These are phyloP conservation scores for Euwallacea fornicatus DNA, from an alignment of 1,140 invertebrate species.

Conservation along the genomic window DNA sequence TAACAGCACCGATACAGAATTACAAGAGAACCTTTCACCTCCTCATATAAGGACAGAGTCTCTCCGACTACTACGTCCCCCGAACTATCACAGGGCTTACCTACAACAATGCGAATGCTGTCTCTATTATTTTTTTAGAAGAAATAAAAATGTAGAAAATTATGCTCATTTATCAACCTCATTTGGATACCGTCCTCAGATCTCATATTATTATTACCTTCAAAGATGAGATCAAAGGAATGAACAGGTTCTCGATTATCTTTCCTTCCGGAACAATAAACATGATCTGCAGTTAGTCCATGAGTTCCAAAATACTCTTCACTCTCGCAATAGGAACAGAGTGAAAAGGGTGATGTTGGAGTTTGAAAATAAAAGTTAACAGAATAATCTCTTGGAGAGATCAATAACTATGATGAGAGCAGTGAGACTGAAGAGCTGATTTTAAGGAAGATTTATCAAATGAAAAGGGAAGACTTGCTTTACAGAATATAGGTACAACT, in stretches of 20 bases:
- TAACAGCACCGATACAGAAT: too few relatives aligned
- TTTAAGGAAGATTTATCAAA: conserved; percentile 34
- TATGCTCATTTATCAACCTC: too few relatives aligned
- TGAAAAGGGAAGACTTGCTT: conserved; percentile 15
- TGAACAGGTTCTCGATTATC: background rate
- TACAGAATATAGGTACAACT: background rate
- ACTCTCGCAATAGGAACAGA: conserved; percentile 44
- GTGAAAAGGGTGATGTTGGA: conserved; percentile 48
- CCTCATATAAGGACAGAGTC: too few relatives aligned
- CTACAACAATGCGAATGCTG: too few relatives aligned
- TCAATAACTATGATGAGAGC: conserved; percentile 47
- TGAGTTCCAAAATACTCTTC: conserved; percentile 47
- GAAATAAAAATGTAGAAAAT: too few relatives aligned
- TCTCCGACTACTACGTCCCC: too few relatives aligned
- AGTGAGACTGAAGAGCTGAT: conserved; percentile 41
- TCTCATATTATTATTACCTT: too few relatives aligned
- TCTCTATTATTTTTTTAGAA: too few relatives aligned
- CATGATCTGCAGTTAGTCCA: conserved; percentile 48
- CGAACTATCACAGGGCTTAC: too few relatives aligned
- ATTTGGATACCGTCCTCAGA: too few relatives aligned
- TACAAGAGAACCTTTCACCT: too few relatives aligned
- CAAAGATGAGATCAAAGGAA: too few relatives aligned
- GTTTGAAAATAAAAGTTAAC: conserved; percentile 48
- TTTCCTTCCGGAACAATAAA: conserved; percentile 50
- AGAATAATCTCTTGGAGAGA: conserved; percentile 48